Conservation (phyloP, 2,797 vertebrate genomes). For the Poecilia picta region DNA sequence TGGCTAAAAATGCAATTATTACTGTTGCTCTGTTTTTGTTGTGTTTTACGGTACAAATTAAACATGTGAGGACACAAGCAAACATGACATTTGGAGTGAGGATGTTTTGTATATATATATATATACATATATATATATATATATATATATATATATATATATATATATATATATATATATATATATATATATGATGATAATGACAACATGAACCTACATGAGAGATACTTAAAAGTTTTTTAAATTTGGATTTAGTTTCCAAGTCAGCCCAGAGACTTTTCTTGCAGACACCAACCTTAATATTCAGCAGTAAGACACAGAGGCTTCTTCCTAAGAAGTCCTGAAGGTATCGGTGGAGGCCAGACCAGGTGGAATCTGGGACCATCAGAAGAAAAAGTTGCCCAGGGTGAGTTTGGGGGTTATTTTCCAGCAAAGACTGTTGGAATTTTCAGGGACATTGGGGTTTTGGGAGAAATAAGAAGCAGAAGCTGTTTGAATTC, state of each 20-base stretch:
- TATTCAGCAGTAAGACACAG: conserved; percentile 40
- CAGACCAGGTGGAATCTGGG: conserved; percentile 49
- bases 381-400: conserved; percentile 70
- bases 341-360: conserved; percentile 14
- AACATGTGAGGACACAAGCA: background rate
- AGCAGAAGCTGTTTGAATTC: conserved; percentile 60
- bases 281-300: conserved; percentile 25
- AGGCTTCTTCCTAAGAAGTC: conserved; percentile 34
- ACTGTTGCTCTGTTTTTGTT: background rate
- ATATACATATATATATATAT: too few species aligned
- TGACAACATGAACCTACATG: conserved; percentile 38
- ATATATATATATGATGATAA: too few species aligned
- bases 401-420: conserved; percentile 70
- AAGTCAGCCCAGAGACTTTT: conserved; percentile 25
- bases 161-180: too few species aligned
- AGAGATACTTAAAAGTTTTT: conserved; percentile 57
- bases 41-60: background rate
- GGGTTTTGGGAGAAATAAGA: conserved; percentile 35
- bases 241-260: conserved; percentile 32
- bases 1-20: conserved; percentile 2
- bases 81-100: conserved; percentile 46
- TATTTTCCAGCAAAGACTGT: conserved; percentile 72
- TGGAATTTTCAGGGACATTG: conserved; percentile 61
- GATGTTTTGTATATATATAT: background rate
- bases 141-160: too few species aligned